Conservation (phyloP, 1,140 invertebrate genomes). For the Aphaenogaster ashmeadi region DNA sequence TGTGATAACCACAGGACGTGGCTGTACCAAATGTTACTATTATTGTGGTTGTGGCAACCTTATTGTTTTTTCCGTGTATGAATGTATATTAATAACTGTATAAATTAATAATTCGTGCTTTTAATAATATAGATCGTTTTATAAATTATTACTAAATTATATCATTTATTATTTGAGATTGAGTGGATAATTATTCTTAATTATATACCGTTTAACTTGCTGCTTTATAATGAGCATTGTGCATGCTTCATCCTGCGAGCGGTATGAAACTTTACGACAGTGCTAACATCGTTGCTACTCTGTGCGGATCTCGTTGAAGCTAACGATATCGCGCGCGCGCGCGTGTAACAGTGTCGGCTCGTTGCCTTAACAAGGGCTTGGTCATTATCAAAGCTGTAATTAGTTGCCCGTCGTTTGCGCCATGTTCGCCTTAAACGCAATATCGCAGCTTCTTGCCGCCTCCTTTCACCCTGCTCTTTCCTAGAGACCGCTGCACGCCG, state of each 20-base stretch:
- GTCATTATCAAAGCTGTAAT: conserved; percentile 78
- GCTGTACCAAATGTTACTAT: too few species aligned
- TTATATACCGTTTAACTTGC: conserved; percentile 8
- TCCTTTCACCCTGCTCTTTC: conserved; percentile 69
- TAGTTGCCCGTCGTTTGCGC: conserved; percentile 77
- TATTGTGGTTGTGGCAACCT: too few species aligned
- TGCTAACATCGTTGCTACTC: conserved; percentile 55
- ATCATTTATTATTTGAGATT: not conserved
- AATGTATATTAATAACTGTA: not conserved
- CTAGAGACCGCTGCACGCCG: conserved; percentile 73
- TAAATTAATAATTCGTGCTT: not conserved
- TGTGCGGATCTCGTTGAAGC: conserved; percentile 47
- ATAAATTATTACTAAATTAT: not conserved
- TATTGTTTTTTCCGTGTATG: too few species aligned
- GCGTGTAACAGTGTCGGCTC: conserved; percentile 63
- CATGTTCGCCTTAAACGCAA: conserved; percentile 76
- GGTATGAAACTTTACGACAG: conserved; percentile 40
- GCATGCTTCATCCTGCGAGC: conserved; percentile 16
- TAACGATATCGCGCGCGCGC: conserved; percentile 64
- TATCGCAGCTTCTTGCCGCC: conserved; percentile 74
- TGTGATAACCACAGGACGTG: too few species aligned
- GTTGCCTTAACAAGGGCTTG: conserved; percentile 78
- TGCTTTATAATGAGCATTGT: conserved; percentile 33
- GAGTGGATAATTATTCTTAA: not conserved
- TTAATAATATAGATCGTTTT: not conserved